Conservation (phyloP, 2,113 vertebrate genomes). For the Laticauda colubrina region DNA sequence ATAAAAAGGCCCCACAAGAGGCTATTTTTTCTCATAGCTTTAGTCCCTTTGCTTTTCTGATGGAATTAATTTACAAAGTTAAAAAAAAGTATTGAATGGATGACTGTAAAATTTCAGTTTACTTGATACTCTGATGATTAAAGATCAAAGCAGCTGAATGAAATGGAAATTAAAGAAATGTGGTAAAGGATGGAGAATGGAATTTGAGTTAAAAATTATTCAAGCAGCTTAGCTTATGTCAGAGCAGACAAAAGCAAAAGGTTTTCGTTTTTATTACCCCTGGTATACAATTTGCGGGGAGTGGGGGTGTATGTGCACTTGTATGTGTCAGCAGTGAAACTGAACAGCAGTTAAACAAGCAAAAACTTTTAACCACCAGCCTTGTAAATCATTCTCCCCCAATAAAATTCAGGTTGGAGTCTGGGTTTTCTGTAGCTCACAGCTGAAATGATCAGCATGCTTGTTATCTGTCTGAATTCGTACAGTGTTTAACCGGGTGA, state of each 20-base stretch:
- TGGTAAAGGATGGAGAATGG: neutral
- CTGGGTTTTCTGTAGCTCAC: neutral
- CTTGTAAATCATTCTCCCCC: neutral
- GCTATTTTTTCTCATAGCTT: slow-evolving; percentile 15
- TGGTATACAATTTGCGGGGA: neutral
- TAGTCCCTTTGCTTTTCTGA: slow-evolving; percentile 44
- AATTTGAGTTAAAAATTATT: neutral
- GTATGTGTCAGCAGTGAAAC: neutral
- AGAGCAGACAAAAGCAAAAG: neutral
- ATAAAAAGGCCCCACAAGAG: slow-evolving; percentile 16
- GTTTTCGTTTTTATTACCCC: neutral
- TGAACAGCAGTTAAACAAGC: neutral
- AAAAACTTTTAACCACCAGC: neutral
- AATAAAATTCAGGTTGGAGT: neutral
- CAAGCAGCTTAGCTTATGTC: neutral
- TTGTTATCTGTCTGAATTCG: neutral
- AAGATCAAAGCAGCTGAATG: neutral
- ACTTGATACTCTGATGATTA: neutral
- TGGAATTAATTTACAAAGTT: slow-evolving; percentile 23
- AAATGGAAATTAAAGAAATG: neutral
- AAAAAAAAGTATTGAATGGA: slow-evolving; percentile 48
- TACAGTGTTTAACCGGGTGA: neutral
- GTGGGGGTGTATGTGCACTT: neutral
- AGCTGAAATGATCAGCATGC: neutral
- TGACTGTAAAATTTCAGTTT: slow-evolving; percentile 33